A percentile compares a stretch with the other conserved stretches of the same genome.
phyloP scores from a whole-genome alignment of 2,113 vertebrate species.

The Alethe castanea region DNA sequence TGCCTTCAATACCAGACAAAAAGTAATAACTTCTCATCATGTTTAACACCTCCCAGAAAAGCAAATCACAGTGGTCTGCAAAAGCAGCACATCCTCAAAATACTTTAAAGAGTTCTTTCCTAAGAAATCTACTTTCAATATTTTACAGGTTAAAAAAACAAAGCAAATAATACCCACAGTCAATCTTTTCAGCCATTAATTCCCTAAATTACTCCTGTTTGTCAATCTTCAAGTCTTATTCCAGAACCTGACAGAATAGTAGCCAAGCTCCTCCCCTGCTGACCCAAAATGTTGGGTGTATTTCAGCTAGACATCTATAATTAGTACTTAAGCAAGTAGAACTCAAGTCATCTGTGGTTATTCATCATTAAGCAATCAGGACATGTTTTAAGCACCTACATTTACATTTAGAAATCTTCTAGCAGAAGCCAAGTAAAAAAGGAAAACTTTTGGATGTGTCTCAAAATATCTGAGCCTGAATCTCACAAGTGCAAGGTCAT shows the following conservation, averaged over 20 bases:
- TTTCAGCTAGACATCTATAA: constrained; percentile 15
- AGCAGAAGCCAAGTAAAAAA: background rate
- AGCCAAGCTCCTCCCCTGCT: background rate
- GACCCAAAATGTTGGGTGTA: background rate
- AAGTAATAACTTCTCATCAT: background rate
- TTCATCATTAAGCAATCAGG: constrained; percentile 12
- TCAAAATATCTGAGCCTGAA: background rate
- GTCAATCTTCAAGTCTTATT: background rate
- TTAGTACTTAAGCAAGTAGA: background rate
- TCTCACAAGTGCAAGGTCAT: background rate
- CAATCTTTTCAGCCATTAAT: background rate
- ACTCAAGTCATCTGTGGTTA: background rate
- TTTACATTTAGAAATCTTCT: background rate
- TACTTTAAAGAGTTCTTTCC: background rate
- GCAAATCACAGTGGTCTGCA: background rate
- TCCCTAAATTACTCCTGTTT: background rate
- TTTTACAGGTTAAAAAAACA: background rate
- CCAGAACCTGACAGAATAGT: background rate
- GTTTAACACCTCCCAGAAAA: background rate
- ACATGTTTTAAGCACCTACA: background rate
- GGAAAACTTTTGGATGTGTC: background rate
- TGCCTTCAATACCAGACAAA: constrained; percentile 39
- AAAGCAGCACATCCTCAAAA: background rate
- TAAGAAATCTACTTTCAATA: background rate
- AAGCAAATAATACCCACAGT: background rate